Percentiles rank a stretch among this genome's conserved stretches.
Evolutionary conservation across 2,888 invertebrate species (phyloP).

Genomic region (Mesorhabditis spiculigera): DNA sequence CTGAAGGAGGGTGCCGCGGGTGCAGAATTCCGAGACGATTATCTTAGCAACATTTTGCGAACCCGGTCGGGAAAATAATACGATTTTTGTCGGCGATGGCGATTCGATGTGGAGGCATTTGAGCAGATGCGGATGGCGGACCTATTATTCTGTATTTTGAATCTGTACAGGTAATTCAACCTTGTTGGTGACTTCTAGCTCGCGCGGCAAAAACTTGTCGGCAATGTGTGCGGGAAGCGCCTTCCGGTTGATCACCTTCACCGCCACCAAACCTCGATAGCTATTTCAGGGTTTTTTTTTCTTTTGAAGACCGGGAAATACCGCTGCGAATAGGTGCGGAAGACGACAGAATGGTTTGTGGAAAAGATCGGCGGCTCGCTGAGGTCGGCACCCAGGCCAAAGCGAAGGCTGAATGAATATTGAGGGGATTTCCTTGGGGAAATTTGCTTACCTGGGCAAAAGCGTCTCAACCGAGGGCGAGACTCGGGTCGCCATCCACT

Average conservation of each 20-base stretch:
- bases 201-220: constrained; percentile 45
- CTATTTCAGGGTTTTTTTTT: constrained; percentile 5
- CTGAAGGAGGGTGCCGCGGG: constrained; percentile 40
- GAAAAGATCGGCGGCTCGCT: constrained; percentile 23
- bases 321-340: constrained; percentile 23
- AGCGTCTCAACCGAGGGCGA: no score
- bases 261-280: constrained; percentile 29
- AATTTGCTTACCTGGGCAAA: no score
- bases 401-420: constrained; percentile 9
- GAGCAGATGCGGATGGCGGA: constrained; percentile 34
- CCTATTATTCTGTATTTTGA: constrained; percentile 10
- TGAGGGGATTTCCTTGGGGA: no score
- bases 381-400: constrained; percentile 12
- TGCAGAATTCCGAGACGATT: constrained; percentile 42
- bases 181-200: constrained; percentile 38
- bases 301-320: not conserved
- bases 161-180: constrained; percentile 4
- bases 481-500: no score
- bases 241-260: constrained; percentile 44
- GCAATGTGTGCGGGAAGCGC: constrained; percentile 32
- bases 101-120: constrained; percentile 28
- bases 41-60: not conserved
- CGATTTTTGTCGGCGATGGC: constrained; percentile 29
- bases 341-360: constrained; percentile 39
- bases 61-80: constrained; percentile 2